Conservation (phyloP, 2,888 invertebrate species). For the Rhagonycha lutea region DNA sequence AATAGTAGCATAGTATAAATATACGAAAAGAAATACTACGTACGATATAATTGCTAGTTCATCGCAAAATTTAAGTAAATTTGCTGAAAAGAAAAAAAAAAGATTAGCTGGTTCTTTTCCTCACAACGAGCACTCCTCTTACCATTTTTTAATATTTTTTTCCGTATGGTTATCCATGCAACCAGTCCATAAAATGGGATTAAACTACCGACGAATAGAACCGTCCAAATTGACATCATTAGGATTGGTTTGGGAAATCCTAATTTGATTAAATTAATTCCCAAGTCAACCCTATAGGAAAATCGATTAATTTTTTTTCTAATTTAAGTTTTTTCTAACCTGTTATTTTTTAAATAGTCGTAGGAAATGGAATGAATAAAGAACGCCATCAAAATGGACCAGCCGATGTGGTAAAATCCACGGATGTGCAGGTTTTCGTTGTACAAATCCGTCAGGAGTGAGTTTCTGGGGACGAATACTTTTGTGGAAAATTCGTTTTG, state of each 20-base stretch:
- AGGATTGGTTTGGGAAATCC: background rate
- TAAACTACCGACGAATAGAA: background rate
- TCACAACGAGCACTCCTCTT: background rate
- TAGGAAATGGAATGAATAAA: background rate
- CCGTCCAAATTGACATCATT: background rate
- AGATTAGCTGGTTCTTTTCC: background rate
- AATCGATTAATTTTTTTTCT: background rate
- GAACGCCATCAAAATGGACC: background rate
- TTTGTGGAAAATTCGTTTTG: background rate
- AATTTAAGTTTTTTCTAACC: background rate
- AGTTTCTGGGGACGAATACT: background rate
- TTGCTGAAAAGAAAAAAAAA: background rate
- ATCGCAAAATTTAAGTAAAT: background rate
- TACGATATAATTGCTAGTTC: background rate
- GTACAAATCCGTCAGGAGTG: background rate
- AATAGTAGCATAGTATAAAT: background rate
- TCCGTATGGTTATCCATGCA: background rate
- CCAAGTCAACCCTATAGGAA: background rate
- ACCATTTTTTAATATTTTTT: background rate
- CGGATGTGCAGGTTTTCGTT: background rate
- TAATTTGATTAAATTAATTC: background rate
- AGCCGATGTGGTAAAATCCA: background rate
- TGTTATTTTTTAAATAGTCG: background rate
- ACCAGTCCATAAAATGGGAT: background rate
- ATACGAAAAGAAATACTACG: background rate